Percentiles rank a stretch among this genome's conserved stretches.
phyloP scores from a whole-genome alignment of 2,113 vertebrate species.

The Zosterops borbonicus region DNA sequence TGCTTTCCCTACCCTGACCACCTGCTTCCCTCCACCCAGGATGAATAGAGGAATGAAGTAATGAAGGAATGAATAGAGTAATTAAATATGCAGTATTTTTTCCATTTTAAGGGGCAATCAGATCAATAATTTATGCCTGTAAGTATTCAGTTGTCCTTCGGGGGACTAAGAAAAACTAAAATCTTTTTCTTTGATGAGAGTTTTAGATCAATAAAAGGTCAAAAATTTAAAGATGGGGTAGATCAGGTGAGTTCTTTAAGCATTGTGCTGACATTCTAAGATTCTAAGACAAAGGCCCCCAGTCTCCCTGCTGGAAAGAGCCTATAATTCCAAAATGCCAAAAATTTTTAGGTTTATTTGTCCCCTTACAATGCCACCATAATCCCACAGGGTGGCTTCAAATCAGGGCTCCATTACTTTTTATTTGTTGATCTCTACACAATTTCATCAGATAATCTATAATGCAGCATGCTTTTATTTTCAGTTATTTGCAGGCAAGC shows the following conservation, averaged over 20 bases:
- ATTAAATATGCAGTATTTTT: neutral
- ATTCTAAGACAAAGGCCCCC: slow-evolving; percentile 1
- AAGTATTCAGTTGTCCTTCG: slow-evolving; percentile 1
- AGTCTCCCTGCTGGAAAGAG: neutral
- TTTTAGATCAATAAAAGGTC: slow-evolving; percentile 44
- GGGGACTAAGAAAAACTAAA: neutral
- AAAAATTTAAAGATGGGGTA: slow-evolving; percentile 7
- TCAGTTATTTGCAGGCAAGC: neutral
- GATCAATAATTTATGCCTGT: slow-evolving; percentile 33
- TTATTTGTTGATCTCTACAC: neutral
- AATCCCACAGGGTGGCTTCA: neutral
- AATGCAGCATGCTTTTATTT: neutral
- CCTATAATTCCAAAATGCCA: slow-evolving; percentile 35
- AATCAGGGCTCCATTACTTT: neutral
- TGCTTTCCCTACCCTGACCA: neutral
- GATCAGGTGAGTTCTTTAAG: neutral
- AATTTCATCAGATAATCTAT: neutral
- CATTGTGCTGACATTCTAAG: slow-evolving; percentile 21
- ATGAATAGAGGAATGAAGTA: neutral
- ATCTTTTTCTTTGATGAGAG: neutral
- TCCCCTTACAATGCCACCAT: neutral
- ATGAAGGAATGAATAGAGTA: too few species aligned
- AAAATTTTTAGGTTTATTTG: neutral
- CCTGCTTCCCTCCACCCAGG: too few species aligned
- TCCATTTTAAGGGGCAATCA: neutral